phyloP scores from a whole-genome alignment of 2,888 invertebrate genomes.

The Scelioninae gen. 2 region DNA sequence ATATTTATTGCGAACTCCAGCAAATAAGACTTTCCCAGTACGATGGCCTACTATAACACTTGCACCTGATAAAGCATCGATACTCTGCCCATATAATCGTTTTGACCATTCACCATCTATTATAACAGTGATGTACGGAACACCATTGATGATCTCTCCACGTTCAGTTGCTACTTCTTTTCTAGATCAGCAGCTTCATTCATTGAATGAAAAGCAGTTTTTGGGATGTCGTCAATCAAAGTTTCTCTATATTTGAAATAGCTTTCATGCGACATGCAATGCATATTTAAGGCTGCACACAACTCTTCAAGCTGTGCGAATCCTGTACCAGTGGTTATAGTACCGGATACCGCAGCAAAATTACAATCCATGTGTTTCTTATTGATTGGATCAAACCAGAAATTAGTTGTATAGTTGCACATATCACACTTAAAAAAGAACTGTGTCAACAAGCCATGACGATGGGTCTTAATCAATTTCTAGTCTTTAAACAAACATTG shows the following conservation, averaged over 20 bases:
- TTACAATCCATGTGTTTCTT: constrained; percentile 5
- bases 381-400: constrained; percentile 11
- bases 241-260: constrained; percentile 17
- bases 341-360: constrained; percentile 32
- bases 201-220: constrained; percentile 23
- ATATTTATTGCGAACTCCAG: constrained; percentile 19
- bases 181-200: constrained; percentile 44
- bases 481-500: constrained; percentile 14
- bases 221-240: constrained; percentile 15
- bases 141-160: constrained; percentile 35
- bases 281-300: constrained; percentile 16
- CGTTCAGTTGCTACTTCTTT: constrained; percentile 40
- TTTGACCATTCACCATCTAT: constrained; percentile 53
- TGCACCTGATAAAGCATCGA: constrained; percentile 37
- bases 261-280: constrained; percentile 12
- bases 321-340: constrained; percentile 26
- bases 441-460: constrained; percentile 6
- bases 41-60: constrained; percentile 23
- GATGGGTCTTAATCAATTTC: constrained; percentile 1
- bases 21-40: constrained; percentile 27
- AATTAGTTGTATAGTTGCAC: constrained; percentile 8
- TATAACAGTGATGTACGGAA: constrained; percentile 52
- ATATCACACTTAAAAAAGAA: constrained; percentile 3
- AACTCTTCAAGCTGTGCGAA: constrained; percentile 31
- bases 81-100: constrained; percentile 30